Percentiles rank a stretch among this genome's conserved stretches.
phyloP scores from a whole-genome alignment of 2,797 vertebrate species.

The Ambastaia sidthimunki region DNA sequence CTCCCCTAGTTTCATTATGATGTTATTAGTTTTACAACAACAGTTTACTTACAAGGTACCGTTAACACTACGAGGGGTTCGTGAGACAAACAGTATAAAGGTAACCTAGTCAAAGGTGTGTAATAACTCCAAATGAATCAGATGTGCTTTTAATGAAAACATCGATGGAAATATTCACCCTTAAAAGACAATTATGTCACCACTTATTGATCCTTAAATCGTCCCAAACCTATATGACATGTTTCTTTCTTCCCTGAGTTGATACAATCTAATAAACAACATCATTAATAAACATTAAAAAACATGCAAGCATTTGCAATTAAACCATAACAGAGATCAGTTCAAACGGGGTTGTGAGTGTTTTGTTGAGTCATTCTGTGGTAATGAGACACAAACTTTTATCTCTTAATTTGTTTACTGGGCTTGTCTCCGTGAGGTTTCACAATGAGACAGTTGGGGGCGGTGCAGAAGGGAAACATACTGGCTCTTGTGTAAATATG shows the following conservation, averaged over 20 bases:
- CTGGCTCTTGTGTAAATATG: slow-evolving; percentile 11
- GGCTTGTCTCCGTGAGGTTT: slow-evolving; percentile 45
- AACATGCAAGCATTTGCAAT: background rate
- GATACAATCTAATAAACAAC: background rate
- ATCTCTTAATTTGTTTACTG: slow-evolving; percentile 52
- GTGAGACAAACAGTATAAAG: background rate
- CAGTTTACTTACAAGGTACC: background rate
- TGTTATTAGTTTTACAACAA: background rate
- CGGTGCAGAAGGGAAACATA: slow-evolving; percentile 37
- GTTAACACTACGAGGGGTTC: background rate
- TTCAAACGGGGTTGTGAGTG: slow-evolving; percentile 1
- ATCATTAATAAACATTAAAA: background rate
- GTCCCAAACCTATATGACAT: background rate
- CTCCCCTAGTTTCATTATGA: background rate
- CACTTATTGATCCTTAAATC: background rate
- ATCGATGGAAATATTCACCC: background rate
- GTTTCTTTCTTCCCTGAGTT: background rate
- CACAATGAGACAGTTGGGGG: slow-evolving; percentile 47
- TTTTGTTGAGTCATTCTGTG: slow-evolving; percentile 38
- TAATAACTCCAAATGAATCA: background rate
- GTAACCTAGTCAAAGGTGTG: background rate
- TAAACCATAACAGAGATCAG: background rate
- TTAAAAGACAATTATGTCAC: background rate
- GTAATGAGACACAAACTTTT: slow-evolving; percentile 59
- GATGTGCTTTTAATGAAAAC: background rate